Evolutionary conservation across 2,797 vertebrate genomes (phyloP).

Genomic region (Acanthopagrus latus): DNA sequence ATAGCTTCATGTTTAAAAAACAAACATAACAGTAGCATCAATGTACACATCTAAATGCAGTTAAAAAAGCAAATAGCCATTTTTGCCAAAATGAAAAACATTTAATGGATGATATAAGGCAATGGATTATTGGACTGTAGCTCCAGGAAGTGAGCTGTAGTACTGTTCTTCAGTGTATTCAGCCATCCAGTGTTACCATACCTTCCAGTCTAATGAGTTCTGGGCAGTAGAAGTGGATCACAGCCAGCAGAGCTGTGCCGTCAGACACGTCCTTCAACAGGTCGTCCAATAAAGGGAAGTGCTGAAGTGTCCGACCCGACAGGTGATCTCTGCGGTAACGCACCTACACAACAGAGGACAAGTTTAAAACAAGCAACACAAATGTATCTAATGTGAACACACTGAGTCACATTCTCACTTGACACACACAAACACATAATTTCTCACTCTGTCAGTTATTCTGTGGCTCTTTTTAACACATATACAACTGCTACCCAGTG

Average conservation of each 20-base stretch:
- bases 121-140: neutral
- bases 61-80: neutral
- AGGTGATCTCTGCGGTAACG: conserved; percentile 95
- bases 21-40: neutral
- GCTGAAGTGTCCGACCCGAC: conserved; percentile 89
- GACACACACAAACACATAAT: conserved; percentile 34
- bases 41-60: neutral
- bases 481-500: neutral
- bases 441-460: conserved; percentile 4
- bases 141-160: neutral
- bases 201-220: conserved; percentile 95
- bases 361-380: conserved; percentile 2
- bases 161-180: neutral
- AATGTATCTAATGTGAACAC: neutral
- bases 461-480: conserved; percentile 22
- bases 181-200: conserved; percentile 65
- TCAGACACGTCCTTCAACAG: conserved; percentile 93
- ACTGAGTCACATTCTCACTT: conserved; percentile 7
- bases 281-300: conserved; percentile 93
- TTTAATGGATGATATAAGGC: neutral
- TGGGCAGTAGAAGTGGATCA: conserved; percentile 97
- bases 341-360: conserved; percentile 81
- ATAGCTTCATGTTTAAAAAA: neutral
- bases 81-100: neutral
- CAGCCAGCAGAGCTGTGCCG: conserved; percentile 90